Conservation (phyloP, 1,140 invertebrate species). For the Adelges cooleyi region DNA sequence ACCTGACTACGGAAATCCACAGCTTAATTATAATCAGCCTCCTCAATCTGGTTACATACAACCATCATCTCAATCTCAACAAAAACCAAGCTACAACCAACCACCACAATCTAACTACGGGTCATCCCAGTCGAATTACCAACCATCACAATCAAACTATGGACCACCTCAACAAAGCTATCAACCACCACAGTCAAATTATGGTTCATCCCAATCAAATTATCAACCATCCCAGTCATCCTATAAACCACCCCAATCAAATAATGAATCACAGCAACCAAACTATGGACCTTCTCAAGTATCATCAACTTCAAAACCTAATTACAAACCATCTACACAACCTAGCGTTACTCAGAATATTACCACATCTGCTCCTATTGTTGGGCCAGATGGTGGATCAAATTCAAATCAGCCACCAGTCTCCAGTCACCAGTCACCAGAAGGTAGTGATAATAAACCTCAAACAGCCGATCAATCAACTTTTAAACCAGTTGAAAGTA, state of each 20-base stretch:
- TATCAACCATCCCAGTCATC: background rate
- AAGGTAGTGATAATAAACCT: background rate
- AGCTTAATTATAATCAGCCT: background rate
- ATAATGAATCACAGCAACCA: too few relatives aligned
- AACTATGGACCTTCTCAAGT: too few relatives aligned
- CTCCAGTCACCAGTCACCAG: background rate
- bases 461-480: background rate
- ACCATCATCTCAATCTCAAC: background rate
- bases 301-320: too few relatives aligned
- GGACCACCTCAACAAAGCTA: constrained; percentile 33
- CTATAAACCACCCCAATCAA: background rate
- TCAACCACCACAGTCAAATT: background rate
- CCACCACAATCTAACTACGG: background rate
- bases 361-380: too few relatives aligned
- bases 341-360: too few relatives aligned
- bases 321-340: too few relatives aligned
- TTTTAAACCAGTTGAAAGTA: background rate
- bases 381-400: too few relatives aligned
- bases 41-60: background rate
- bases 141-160: constrained; percentile 20
- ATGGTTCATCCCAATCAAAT: background rate
- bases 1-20: background rate
- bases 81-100: constrained; percentile 6
- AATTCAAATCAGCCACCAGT: too few relatives aligned
- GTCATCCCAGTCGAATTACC: constrained; percentile 20